Evolutionary conservation across 2,888 invertebrate species (phyloP), one percentile per base, ranked within the genome.

Genomic region (Drosophila neoperkinsi): DNA sequence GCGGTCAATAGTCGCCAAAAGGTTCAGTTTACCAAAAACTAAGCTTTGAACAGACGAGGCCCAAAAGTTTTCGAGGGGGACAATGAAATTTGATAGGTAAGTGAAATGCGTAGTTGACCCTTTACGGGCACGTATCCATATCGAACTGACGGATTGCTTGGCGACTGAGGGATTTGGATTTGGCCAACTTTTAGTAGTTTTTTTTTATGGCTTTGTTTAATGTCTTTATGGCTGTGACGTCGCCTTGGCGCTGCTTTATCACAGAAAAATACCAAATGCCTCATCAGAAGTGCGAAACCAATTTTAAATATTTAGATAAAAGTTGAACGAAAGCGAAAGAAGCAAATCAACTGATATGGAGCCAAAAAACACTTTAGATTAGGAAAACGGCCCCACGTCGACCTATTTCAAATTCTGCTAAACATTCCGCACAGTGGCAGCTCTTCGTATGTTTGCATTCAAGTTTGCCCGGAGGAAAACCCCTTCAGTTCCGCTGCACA

Each of bases 291-390:
- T 79, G 73, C 73, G 74, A 82, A 82, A 69, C 68, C 82, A 84
- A 84, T 87, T 84, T 85, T 88, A 88, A 85, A 85, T 85, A 85
- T 85, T 85, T 83, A 88, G 85, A 85, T 87, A 87, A 85, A 88
- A 81, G 77, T 77, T 58, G 71, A 77, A 76, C 67, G 75, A 62
- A 78, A 63, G 72, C 71, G 75, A 74, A 81, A 57, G 81, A 74
- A 73, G 60, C 82, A 81, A 86, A 76, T 82, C 82, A 84, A 85
- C 84, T 87, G 84, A 84, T 84, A 87, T 71, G 80, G 58, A 61
- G 33, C 36, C 11, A 18, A 10, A 53, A 34, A 21, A 80, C 76
- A 75, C 82, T 84, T 84, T 82, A 84, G 87, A 84, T 84, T 84
- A 84, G 84, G 82, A 67, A 68, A 69, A 63, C 64, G 71, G 65